Conservation (phyloP, 2,113 vertebrate species). For the Ancistrus triradiatus region DNA sequence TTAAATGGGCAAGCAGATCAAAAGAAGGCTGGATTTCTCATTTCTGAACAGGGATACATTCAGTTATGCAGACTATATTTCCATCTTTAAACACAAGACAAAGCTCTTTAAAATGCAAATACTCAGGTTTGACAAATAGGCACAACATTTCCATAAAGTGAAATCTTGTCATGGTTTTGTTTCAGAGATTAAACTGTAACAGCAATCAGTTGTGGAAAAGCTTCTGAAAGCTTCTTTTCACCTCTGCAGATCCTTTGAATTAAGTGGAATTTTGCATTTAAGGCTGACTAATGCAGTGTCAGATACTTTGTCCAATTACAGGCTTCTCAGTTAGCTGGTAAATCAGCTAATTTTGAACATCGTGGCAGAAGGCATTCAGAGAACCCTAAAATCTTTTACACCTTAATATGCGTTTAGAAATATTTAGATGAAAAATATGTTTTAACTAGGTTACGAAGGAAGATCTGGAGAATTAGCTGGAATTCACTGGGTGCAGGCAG, state of each 20-base stretch:
- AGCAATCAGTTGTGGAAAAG: conserved; percentile 18
- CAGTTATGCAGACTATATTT: conserved; percentile 27
- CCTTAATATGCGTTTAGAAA: not conserved
- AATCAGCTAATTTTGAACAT: not conserved
- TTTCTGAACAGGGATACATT: conserved; percentile 2
- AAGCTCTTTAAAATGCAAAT: conserved; percentile 15
- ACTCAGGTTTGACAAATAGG: conserved; percentile 31
- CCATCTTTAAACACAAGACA: conserved; percentile 24
- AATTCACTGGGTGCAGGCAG: too few species aligned
- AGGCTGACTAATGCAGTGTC: not conserved
- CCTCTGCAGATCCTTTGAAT: conserved; percentile 1
- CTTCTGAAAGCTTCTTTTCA: not conserved
- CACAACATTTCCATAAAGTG: conserved; percentile 20
- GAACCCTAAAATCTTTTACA: not conserved
- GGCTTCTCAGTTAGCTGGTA: not conserved
- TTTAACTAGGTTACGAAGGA: not conserved
- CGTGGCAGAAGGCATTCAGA: not conserved
- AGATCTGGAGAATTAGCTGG: too few species aligned
- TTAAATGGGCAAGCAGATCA: not conserved
- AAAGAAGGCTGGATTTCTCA: conserved; percentile 8
- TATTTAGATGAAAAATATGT: not conserved
- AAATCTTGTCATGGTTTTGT: conserved; percentile 28
- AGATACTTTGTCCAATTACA: conserved; percentile 24
- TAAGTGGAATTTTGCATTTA: conserved; percentile 14
- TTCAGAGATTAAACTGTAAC: conserved; percentile 24